Base-by-base conservation (phyloP, 2,797 vertebrate genomes). In the Bucorvus abyssinicus region DNA sequence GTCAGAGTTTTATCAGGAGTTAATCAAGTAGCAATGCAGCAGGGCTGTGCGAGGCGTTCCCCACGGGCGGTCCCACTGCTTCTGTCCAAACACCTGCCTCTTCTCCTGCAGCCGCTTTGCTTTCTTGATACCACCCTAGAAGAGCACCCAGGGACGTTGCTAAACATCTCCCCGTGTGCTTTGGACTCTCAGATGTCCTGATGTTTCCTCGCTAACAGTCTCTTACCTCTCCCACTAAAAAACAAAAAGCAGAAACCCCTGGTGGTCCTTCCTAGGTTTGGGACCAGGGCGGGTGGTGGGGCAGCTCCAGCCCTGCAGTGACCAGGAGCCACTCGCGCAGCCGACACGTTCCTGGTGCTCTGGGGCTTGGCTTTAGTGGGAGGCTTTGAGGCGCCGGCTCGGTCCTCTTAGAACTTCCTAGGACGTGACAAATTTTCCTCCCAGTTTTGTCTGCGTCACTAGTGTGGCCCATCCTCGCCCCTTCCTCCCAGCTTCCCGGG, bases 1-100 rank as follows among this genome's bases (percentile, higher is more conserved):
- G 67, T 99, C 99, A 7, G 98, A 98, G 77, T 98, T 98, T 89
- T 99, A 99, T 96, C 98, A 98, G 93, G 99, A 99, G 93, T 97
- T 99, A 84, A 96, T 99, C 93, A 98, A 98, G 98, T 99, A 98
- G 98, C 95, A 95, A 94, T 91, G 57, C 4, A 20, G 71, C 65
- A 40, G 63, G 93, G 96, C 96, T 97, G 76, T 96, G 94, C 44
- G 30, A 96, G 90, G 77, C 71, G 2, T 65, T 87, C 85, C 70
- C 84, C 16, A 10, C 5, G 6, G 52, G 70, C 8, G 18, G 47
- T 64, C 90, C 49, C 53, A 50, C 76, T 80, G 87, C 96, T 96
- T 95, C 65, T 93, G 5, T 32, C 77, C 59, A 4, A 76, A 89
- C 76, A 94, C 80, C 74, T 13, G 14, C 68, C 16, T 59, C 77